Evolutionary conservation across 2,888 invertebrate genomes (phyloP), one percentile per base, ranked within the genome.

Genomic region (Drymonia ruficornis): DNA sequence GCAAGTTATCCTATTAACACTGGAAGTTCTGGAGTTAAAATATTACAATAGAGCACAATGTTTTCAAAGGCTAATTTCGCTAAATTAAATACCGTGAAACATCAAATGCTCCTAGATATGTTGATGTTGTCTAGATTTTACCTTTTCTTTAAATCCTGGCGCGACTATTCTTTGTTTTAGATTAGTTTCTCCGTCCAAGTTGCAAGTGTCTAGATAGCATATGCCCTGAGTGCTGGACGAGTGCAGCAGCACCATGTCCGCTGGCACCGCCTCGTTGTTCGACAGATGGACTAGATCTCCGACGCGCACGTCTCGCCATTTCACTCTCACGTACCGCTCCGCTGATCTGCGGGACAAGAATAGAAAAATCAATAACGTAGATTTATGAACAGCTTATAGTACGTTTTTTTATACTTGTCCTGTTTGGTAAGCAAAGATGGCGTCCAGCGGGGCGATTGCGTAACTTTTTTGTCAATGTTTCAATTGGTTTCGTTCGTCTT

Each of bases 131-230:
- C 31, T 31, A 12, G 31, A 31, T 31, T 16, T 16, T 47, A 96
- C 96, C 94, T 95, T 95, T 65, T 96, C 95, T 58, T 93, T 92
- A 78, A 96, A 96, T 13, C 96, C 97, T 38, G 95, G 87, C n/a
- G 96, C 96, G 46, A 97, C 97, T 82, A 97, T 95, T 68, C 99
- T 94, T 81, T 98, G 98, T 84, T 99, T 99, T 60, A 99, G 93
- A 90, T 99, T 99, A 46, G 98, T 97, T 90, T 99, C 99, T 11
- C 99, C 99, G 80, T 99, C 99, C 78, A 99, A 93, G 90, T 99
- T 99, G 80, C 98, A 97, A 0, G 99, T 99, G 88, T 99, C 99
- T 67, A 99, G 95, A 89, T 97, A 98, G 82, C 98, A 98, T 56
- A 97, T 93, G 43, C 99, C 99, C 78, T 96, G 94, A 9, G 96